phyloP scores from a whole-genome alignment of 2,888 invertebrate genomes.

The Ectemnius continuus region DNA sequence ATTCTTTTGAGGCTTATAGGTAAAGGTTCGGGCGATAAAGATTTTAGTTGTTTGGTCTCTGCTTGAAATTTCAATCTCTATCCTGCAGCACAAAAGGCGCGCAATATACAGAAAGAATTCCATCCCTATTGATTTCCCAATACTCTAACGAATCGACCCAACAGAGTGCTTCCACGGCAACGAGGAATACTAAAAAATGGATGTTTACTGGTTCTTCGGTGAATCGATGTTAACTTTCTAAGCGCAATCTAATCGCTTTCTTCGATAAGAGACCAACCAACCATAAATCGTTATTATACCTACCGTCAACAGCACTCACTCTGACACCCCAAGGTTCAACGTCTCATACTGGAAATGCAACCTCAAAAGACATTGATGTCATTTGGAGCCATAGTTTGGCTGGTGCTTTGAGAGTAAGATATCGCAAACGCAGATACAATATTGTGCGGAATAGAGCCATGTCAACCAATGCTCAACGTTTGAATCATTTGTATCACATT shows the following conservation, averaged over 20 bases:
- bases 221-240: no score
- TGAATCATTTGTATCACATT: conserved; percentile 75
- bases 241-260: conserved; percentile 15
- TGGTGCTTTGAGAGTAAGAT: conserved; percentile 76
- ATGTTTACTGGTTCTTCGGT: no score
- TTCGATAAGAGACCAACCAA: conserved; percentile 74
- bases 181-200: no score
- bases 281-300: conserved; percentile 74
- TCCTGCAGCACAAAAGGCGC: not conserved
- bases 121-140: no score
- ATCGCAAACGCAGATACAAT: conserved; percentile 76
- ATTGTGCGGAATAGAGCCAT: conserved; percentile 74
- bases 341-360: conserved; percentile 76
- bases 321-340: conserved; percentile 63
- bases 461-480: conserved; percentile 74
- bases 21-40: conserved; percentile 69
- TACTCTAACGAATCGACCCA: no score
- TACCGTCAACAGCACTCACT: conserved; percentile 72
- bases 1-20: conserved; percentile 70
- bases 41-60: conserved; percentile 74
- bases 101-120: not conserved
- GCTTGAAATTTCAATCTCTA: conserved; percentile 36
- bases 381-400: conserved; percentile 71
- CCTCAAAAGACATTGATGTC: conserved; percentile 75
- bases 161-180: no score